These are phyloP conservation scores for Morpho deidamia DNA, from an alignment of 2,888 invertebrate species.

Conservation along the genomic window DNA sequence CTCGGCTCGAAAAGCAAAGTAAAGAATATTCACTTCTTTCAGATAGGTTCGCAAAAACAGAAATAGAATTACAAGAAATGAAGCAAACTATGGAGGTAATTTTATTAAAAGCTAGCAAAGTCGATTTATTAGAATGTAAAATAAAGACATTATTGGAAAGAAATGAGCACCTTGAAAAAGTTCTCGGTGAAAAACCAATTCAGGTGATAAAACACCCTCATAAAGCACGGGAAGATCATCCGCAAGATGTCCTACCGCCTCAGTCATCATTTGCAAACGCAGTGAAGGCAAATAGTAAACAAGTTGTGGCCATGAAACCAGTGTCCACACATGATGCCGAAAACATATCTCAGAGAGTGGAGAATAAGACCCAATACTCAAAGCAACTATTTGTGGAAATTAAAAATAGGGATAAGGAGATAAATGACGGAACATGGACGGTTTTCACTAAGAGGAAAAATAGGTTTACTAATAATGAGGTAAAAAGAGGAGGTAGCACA, in stretches of 20 bases:
- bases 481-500: conserved; percentile 1
- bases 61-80: neutral
- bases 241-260: neutral
- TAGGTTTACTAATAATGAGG: neutral
- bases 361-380: neutral
- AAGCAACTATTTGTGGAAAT: no score
- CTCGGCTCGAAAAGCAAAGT: neutral
- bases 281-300: neutral
- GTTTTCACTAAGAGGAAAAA: neutral
- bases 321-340: neutral
- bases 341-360: neutral
- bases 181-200: no score
- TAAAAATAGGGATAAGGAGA: no score
- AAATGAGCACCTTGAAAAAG: neutral
- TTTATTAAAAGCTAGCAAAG: neutral
- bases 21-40: neutral
- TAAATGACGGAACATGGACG: neutral
- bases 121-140: neutral
- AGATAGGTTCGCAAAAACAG: neutral
- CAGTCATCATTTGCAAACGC: neutral
- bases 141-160: neutral
- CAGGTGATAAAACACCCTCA: neutral
- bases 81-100: neutral
- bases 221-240: neutral
- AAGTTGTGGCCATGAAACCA: neutral